Base-by-base conservation (phyloP, 2,888 invertebrate genomes). In the Xestia c-nigrum region DNA sequence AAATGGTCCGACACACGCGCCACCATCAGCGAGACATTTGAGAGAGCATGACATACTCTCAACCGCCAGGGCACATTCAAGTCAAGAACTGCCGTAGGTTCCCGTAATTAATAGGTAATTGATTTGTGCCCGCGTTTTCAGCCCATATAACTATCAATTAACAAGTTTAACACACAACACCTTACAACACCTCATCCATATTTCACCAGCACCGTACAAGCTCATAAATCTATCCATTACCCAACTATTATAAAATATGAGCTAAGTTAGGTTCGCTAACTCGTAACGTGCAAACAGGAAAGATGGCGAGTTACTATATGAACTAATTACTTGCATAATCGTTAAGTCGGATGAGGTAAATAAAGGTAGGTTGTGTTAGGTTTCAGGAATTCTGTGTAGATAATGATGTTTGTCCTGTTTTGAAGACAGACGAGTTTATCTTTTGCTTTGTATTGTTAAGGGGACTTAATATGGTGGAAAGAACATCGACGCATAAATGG, bases 211-310 rank as follows among this genome's bases (percentile, higher is more conserved):
- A 40, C 47, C 16, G 24, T n/a, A 52, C 46, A 38, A 76, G 21
- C 57, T 67, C 63, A 68, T 59, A 81, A 63, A 74, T 64, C 46
- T 5, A 52, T 64, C 31, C 24, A 19, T 82, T 81, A 82, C 46
- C 40, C n/a, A 85, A 72, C 68, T 61, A 66, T 78, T 72, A 78
- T 72, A 64, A 72, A 86, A 72, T 69, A 81, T 65, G 70, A 72
- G 71, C 71, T 61, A 72, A 63, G 43, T 86, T 73, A 31, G 81
- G 47, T 65, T 24, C 21, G 57, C 52, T 43, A 9, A 64, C 43
- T 24, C 47, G 65, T 59, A 67, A 52, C 63, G 40, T 55, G 70
- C 74, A 83, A 84, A 86, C 83, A 84, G 83, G 83, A 84, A 84
- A 84, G 65, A 55, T 66, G 43, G 55, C n/a, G 12, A 52, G 59